Percentiles rank a stretch among this genome's conserved stretches.
Evolutionary conservation across 2,797 vertebrate species (phyloP).

Genomic region (Calcarius lapponicus): DNA sequence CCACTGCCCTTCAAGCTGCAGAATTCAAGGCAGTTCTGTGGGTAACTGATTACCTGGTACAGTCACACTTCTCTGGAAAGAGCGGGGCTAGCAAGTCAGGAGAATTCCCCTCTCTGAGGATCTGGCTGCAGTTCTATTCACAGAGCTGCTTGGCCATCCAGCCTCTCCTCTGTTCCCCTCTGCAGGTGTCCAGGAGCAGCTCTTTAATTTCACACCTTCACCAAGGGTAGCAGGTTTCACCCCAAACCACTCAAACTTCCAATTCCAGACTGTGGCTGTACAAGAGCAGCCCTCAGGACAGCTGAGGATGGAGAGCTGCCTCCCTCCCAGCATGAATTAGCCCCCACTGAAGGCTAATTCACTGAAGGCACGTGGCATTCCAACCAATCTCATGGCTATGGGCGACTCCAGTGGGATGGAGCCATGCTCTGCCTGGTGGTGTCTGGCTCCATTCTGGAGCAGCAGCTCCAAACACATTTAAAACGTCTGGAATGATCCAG

Average conservation of each 20-base stretch:
- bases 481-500: not conserved
- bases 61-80: not conserved
- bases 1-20: not conserved
- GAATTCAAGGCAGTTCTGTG: not conserved
- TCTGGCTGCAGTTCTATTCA: not conserved
- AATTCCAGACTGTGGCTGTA: not conserved
- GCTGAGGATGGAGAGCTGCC: not conserved
- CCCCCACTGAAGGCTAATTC: too few relatives aligned
- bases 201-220: not conserved
- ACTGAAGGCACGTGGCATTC: not conserved
- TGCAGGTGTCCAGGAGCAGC: not conserved
- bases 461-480: not conserved
- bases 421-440: not conserved
- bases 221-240: not conserved
- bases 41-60: not conserved
- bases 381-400: not conserved
- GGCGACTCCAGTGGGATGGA: accelerated
- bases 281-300: accelerated
- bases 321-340: not conserved
- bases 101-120: not conserved
- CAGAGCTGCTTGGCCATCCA: not conserved
- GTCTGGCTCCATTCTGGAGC: not conserved
- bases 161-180: not conserved
- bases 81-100: not conserved
- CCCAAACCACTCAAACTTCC: not conserved